Conservation (phyloP, 2,888 invertebrate species). For the Dysmachus trigonus region DNA sequence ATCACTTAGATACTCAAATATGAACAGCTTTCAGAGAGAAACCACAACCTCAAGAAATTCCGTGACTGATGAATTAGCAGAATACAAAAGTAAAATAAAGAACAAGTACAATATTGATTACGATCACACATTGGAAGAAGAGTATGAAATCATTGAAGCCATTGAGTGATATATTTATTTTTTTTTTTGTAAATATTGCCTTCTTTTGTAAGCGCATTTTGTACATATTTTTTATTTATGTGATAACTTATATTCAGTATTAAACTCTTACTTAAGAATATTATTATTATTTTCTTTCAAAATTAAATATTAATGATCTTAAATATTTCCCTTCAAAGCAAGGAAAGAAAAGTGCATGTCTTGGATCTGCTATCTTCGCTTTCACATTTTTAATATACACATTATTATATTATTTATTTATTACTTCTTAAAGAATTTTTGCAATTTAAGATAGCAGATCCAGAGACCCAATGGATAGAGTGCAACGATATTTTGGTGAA, state of each 20-base stretch:
- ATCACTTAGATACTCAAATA: slow-evolving; percentile 57
- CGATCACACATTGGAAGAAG: slow-evolving; percentile 64
- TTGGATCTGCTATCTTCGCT: too few relatives aligned
- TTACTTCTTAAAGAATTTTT: too few relatives aligned
- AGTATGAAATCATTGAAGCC: slow-evolving; percentile 65
- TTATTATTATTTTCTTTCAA: background rate
- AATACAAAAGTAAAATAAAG: slow-evolving; percentile 63
- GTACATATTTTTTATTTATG: slow-evolving; percentile 22
- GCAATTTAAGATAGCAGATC: too few relatives aligned
- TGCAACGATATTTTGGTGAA: too few relatives aligned
- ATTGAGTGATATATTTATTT: slow-evolving; percentile 57
- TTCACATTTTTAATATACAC: too few relatives aligned
- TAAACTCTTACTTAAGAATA: background rate
- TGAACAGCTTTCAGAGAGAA: slow-evolving; percentile 37
- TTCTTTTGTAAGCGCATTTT: slow-evolving; percentile 12
- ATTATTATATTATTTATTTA: too few relatives aligned
- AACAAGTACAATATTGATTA: slow-evolving; percentile 65
- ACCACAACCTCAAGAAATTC: slow-evolving; percentile 1
- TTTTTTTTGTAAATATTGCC: slow-evolving; percentile 17
- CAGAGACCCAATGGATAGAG: too few relatives aligned
- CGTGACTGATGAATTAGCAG: slow-evolving; percentile 56
- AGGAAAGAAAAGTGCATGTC: too few relatives aligned
- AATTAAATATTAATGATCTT: background rate
- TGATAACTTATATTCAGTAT: slow-evolving; percentile 25
- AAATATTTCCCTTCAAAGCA: too few relatives aligned